A percentile compares a stretch with the other conserved stretches of the same genome.
These are phyloP conservation scores for Channa striata DNA, from an alignment of 2,797 vertebrate species.

Conservation along the genomic window DNA sequence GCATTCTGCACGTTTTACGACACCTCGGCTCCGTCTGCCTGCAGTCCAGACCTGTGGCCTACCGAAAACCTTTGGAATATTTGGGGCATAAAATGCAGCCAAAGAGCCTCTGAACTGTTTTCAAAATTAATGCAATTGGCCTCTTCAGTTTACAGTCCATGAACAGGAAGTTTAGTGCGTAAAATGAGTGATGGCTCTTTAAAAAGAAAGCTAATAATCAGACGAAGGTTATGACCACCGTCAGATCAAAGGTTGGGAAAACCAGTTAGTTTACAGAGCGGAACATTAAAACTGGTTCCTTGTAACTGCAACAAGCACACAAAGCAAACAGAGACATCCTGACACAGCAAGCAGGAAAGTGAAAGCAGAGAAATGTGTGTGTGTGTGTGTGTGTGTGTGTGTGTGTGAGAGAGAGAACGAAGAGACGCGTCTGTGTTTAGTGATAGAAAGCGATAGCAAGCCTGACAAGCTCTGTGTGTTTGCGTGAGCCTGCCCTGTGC, in stretches of 20 bases:
- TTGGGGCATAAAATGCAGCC: no score
- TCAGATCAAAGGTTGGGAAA: slow-evolving; percentile 8
- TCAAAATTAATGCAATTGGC: no score
- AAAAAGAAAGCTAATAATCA: not conserved
- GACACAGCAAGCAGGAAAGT: slow-evolving; percentile 44
- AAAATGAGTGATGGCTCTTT: no score
- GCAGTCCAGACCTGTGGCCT: no score
- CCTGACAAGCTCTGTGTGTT: not conserved
- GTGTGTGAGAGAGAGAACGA: not conserved
- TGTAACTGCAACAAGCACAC: slow-evolving; percentile 12
- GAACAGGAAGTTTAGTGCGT: not conserved
- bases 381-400: not conserved
- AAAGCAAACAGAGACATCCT: slow-evolving; percentile 41
- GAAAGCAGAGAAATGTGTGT: slow-evolving; percentile 33
- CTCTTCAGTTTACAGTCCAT: no score
- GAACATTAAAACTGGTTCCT: slow-evolving; percentile 24
- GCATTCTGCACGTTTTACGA: no score
- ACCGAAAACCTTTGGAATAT: no score
- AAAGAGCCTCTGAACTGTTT: no score
- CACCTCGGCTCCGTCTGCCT: no score
- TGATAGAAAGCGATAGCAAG: not conserved
- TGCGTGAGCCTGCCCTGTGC: slow-evolving; percentile 6
- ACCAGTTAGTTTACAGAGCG: not conserved
- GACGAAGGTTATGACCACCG: not conserved
- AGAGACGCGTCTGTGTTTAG: not conserved